phyloP scores from a whole-genome alignment of 2,888 invertebrate genomes.

The Sarcophaga caerulescens region DNA sequence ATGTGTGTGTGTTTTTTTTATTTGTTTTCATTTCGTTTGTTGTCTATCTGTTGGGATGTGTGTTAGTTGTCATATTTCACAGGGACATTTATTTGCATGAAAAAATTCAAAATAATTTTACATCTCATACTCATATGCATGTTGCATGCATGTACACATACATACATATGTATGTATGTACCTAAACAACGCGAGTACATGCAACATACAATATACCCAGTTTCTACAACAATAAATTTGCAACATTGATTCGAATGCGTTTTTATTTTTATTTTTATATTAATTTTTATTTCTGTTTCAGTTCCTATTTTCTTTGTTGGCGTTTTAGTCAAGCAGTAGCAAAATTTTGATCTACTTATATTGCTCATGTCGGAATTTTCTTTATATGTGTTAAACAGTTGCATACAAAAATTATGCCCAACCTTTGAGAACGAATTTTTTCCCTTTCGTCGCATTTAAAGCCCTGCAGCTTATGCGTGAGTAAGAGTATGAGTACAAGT shows the following conservation, averaged over 20 bases:
- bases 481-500: slow-evolving; percentile 43
- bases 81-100: slow-evolving; percentile 58
- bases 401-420: not conserved
- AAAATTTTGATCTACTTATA: slow-evolving; percentile 56
- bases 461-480: slow-evolving; percentile 38
- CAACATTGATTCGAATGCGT: slow-evolving; percentile 42
- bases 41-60: slow-evolving; percentile 47
- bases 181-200: slow-evolving; percentile 32
- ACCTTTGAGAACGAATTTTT: slow-evolving; percentile 16
- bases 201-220: slow-evolving; percentile 10
- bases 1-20: not conserved
- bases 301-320: slow-evolving; percentile 44
- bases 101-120: slow-evolving; percentile 8
- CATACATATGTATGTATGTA: not conserved
- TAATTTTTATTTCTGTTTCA: too few species aligned
- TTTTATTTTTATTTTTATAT: not conserved
- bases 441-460: not conserved
- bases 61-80: slow-evolving; percentile 61
- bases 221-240: slow-evolving; percentile 26
- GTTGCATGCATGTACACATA: not conserved
- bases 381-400: not conserved
- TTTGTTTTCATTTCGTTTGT: not conserved
- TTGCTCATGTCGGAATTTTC: slow-evolving; percentile 34
- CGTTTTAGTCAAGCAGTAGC: slow-evolving; percentile 53
- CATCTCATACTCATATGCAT: slow-evolving; percentile 23